Conservation (phyloP, 2,888 invertebrate genomes). For the Perdita meconis region DNA sequence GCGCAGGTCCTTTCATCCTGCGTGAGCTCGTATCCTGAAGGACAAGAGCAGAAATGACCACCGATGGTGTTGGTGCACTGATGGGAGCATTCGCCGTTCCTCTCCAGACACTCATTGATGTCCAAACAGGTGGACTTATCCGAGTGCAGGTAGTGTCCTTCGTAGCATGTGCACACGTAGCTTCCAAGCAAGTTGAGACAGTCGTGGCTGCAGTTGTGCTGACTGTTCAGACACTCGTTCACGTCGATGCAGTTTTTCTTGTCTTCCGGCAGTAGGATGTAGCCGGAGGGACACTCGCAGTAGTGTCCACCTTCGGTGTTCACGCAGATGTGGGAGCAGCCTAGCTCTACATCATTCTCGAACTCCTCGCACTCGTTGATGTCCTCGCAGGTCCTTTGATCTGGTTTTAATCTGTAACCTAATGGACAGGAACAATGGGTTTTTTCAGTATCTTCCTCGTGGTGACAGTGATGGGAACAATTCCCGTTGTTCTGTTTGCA, state of each 20-base stretch:
- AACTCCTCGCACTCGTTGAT: constrained; percentile 81
- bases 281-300: constrained; percentile 85
- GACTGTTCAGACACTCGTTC: constrained; percentile 80
- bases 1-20: constrained; percentile 81
- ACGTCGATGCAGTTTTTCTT: constrained; percentile 84
- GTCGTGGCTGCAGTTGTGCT: constrained; percentile 78
- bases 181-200: constrained; percentile 79
- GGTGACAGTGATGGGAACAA: constrained; percentile 85
- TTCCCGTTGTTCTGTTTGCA: constrained; percentile 79
- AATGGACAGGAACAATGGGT: constrained; percentile 86
- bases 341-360: constrained; percentile 80
- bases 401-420: constrained; percentile 83
- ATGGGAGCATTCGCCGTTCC: constrained; percentile 85
- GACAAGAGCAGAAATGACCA: constrained; percentile 86
- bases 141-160: constrained; percentile 77
- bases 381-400: constrained; percentile 83
- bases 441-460: constrained; percentile 81
- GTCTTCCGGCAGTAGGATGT: constrained; percentile 80
- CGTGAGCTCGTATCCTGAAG: constrained; percentile 84
- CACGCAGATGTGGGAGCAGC: constrained; percentile 84
- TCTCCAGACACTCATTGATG: constrained; percentile 79
- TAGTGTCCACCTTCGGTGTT: constrained; percentile 86
- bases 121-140: constrained; percentile 81
- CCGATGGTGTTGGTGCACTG: constrained; percentile 85
- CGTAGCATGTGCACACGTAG: constrained; percentile 80